These are phyloP conservation scores for Ginglymostoma cirratum DNA, from an alignment of 2,113 vertebrate species.

Conservation along the genomic window DNA sequence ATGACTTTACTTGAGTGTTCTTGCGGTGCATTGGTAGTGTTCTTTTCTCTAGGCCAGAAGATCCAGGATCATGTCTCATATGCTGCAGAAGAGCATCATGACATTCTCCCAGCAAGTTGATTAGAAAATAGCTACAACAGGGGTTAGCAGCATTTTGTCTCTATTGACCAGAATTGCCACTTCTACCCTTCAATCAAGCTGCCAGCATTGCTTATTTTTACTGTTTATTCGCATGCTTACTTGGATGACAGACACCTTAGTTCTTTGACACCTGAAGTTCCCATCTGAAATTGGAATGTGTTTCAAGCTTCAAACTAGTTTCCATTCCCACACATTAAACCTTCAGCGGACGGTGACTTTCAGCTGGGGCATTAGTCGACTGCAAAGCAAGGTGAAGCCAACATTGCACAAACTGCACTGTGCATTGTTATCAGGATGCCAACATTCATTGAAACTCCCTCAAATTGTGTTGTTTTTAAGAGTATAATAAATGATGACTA, in stretches of 20 bases:
- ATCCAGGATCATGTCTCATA: too few relatives aligned
- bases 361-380: neutral
- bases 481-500: neutral
- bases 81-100: too few relatives aligned
- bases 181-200: neutral
- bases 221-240: neutral
- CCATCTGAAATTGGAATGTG: neutral
- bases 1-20: too few relatives aligned
- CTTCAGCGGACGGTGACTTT: neutral
- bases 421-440: neutral
- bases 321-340: neutral
- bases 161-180: neutral
- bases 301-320: neutral
- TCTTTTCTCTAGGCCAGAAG: too few relatives aligned
- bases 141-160: neutral
- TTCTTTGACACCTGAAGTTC: too few relatives aligned
- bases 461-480: neutral
- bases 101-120: too few relatives aligned
- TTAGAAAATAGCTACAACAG: neutral
- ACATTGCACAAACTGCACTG: neutral
- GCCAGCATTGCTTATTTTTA: neutral
- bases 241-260: neutral
- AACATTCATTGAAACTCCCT: neutral
- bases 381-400: neutral
- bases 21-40: too few relatives aligned